These are phyloP conservation scores for Neoitamus cyanurus DNA, from an alignment of 2,888 invertebrate species.

Conservation along the genomic window DNA sequence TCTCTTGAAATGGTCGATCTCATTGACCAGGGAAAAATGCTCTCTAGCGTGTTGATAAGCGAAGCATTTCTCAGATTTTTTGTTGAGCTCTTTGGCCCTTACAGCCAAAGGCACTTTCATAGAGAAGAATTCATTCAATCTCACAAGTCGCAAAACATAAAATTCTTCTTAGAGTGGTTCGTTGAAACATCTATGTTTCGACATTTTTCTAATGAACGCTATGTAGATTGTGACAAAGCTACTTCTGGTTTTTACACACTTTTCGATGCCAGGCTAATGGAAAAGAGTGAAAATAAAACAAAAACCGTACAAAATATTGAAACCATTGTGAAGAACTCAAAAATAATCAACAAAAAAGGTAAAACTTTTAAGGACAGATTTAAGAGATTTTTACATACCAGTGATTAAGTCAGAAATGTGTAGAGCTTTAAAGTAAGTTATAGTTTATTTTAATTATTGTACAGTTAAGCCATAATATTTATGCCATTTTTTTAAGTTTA, in stretches of 20 bases:
- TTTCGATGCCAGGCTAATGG: conserved; percentile 57
- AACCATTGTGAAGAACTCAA: conserved; percentile 56
- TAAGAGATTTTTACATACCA: conserved; percentile 55
- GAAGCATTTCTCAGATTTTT: conserved; percentile 84
- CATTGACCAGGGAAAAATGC: conserved; percentile 56
- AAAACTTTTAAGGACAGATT: conserved; percentile 57
- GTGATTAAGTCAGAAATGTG: background rate
- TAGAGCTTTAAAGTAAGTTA: background rate
- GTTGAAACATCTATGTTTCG: conserved; percentile 88
- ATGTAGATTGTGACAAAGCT: background rate
- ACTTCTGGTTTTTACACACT: conserved; percentile 53
- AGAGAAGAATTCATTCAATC: conserved; percentile 78
- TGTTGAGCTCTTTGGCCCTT: conserved; percentile 80
- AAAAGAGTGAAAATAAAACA: conserved; percentile 56
- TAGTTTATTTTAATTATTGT: background rate
- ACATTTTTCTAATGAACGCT: conserved; percentile 67
- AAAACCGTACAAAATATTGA: conserved; percentile 56
- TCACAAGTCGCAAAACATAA: conserved; percentile 73
- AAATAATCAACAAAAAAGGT: conserved; percentile 57
- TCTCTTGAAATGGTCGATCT: conserved; percentile 58
- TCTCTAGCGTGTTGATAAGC: conserved; percentile 76
- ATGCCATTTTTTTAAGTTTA: background rate
- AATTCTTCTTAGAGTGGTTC: conserved; percentile 87
- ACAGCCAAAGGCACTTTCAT: conserved; percentile 70
- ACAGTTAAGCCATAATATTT: conserved; percentile 19